These are phyloP conservation scores for Catharus minimus DNA, from an alignment of 2,113 vertebrate genomes.

Conservation along the genomic window DNA sequence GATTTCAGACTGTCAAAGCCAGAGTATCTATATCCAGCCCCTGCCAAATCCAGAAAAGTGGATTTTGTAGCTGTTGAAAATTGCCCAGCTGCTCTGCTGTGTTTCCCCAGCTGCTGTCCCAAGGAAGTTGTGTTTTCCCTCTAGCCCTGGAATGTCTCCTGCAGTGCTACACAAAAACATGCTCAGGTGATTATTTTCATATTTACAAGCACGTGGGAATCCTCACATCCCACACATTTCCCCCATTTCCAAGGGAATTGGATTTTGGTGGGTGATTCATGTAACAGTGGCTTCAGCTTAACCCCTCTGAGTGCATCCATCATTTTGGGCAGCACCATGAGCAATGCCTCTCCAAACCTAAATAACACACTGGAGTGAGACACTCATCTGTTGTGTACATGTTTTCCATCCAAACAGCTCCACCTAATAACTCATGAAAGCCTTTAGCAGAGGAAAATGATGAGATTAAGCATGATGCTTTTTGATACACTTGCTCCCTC, in stretches of 20 bases:
- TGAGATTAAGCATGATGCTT: constrained; percentile 16
- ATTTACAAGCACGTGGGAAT: constrained; percentile 12
- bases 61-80: background rate
- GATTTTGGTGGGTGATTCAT: background rate
- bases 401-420: constrained; percentile 13
- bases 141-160: background rate
- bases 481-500: background rate
- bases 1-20: background rate
- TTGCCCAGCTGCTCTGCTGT: accelerated
- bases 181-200: constrained; percentile 11
- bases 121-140: background rate
- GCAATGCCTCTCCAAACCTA: constrained; percentile 37
- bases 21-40: background rate
- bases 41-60: background rate
- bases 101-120: background rate
- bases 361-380: constrained; percentile 22
- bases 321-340: constrained; percentile 36
- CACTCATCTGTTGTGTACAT: background rate
- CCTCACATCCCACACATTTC: constrained; percentile 36
- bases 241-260: background rate
- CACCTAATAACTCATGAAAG: constrained; percentile 16
- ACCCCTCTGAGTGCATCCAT: constrained; percentile 32
- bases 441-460: constrained; percentile 5
- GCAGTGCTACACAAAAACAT: constrained; percentile 9
- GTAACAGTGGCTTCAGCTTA: constrained; percentile 47